These are phyloP conservation scores for Lophotriccus pileatus DNA, from an alignment of 2,797 vertebrate genomes.

Conservation along the genomic window DNA sequence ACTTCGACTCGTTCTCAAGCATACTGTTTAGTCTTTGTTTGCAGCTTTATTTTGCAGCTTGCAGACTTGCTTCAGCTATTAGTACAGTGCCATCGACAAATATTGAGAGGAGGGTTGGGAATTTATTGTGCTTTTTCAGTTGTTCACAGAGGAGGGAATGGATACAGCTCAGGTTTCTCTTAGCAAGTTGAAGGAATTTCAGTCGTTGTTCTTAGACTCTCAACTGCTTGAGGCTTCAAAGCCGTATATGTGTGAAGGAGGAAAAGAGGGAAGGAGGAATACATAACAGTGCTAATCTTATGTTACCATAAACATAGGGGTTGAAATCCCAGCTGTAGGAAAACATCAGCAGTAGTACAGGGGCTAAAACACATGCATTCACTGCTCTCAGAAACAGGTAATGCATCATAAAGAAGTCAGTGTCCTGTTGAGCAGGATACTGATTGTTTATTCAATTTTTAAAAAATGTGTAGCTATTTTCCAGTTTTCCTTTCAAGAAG, in stretches of 20 bases:
- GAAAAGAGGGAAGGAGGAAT: not conserved
- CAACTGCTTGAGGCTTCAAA: conserved; percentile 15
- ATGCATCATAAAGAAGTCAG: not conserved
- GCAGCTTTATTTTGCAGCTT: not conserved
- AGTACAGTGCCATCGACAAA: not conserved
- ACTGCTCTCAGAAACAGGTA: not conserved
- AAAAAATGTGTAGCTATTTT: not conserved
- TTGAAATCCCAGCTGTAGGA: not conserved
- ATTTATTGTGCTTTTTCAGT: conserved; percentile 40
- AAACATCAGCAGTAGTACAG: not conserved
- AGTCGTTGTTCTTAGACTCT: not conserved
- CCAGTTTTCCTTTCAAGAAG: not conserved
- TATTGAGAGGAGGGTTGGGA: not conserved
- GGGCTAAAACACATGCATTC: not conserved
- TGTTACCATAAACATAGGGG: fast-evolving
- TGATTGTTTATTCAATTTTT: not conserved
- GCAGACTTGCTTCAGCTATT: not conserved
- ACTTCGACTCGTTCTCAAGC: not conserved
- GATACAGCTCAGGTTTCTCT: conserved; percentile 28
- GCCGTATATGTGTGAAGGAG: not conserved
- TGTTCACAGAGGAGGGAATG: not conserved
- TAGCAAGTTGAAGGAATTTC: conserved; percentile 26
- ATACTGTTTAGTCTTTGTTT: not conserved
- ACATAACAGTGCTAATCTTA: not conserved
- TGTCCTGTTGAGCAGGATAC: not conserved